Evolutionary conservation across 2,113 vertebrate genomes (phyloP), one percentile per base, ranked within the genome.

Genomic region (Nannospalax galili): DNA sequence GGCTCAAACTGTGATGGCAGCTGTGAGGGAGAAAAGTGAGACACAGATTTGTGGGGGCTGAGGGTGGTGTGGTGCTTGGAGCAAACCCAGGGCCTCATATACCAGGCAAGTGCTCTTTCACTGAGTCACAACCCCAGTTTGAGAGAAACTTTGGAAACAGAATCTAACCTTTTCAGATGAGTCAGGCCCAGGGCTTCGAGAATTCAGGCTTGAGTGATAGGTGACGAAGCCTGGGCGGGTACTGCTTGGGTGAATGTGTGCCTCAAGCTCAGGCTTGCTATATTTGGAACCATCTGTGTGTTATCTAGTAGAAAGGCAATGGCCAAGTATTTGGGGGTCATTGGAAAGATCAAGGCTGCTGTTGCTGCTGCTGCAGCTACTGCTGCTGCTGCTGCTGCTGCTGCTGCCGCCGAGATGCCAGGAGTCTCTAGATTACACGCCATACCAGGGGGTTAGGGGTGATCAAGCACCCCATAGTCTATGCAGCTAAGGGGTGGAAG

Each of bases 361-460:
- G 16, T 15, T 35, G 32, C 19, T n/a, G n/a, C n/a, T n/a, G n/a
- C n/a, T n/a, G n/a, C n/a, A n/a, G n/a, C n/a, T n/a, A n/a, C n/a
- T n/a, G n/a, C n/a, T n/a, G n/a, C n/a, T n/a, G n/a, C n/a, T n/a
- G n/a, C n/a, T n/a, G n/a, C n/a, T n/a, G n/a, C n/a, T n/a, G n/a
- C n/a, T n/a, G n/a, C n/a, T n/a, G n/a, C n/a, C n/a, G n/a, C n/a
- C n/a, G n/a, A n/a, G n/a, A 81, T 5, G 37, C 74, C 40, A 58
- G 73, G 48, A 91, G 87, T n/a, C 74, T 86, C 70, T 40, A n/a
- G 58, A 65, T 80, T 75, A 69, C 52, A n/a, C 58, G 74, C 72
- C 20, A 72, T n/a, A 22, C 77, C 15, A 19, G 64, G 37, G 37
- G 26, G 32, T 60, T 81, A 3, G 80, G 45, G 84, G 67, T 45